Base-by-base conservation (phyloP, 1,140 invertebrate genomes). In the Pseudoatta argentina region DNA sequence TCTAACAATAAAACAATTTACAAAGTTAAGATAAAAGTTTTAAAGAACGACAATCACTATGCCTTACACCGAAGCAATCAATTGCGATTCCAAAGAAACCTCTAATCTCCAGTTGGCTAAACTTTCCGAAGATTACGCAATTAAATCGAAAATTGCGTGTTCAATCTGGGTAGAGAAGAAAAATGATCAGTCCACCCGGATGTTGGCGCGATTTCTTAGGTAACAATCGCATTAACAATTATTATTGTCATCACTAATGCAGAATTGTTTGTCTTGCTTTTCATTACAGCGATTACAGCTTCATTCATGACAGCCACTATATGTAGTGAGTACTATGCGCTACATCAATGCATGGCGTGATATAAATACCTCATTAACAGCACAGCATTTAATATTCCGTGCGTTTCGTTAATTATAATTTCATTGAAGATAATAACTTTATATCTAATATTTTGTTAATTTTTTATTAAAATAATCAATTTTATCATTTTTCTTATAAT, bases 261-360 rank as follows among this genome's bases (percentile, higher is more conserved):
- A n/a, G 14, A 16, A 57, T 57, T 51, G 21, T 77, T 87, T 57
- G 55, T 89, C 51, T 24, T 89, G 86, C 57, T 89, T 44, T 89
- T 90, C 87, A 21, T 95, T 94, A 57, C 94, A 96, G 95, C 91
- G 91, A 94, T 78, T 95, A 95, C 94, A 95, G 95, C 93, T 95
- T 95, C 92, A 94, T 95, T 93, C 95, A 96, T 91, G 95, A 96
- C 94, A 95, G 95, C 93, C 94, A 95, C 91, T 94, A 95, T 78
- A 94, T 95, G 93, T 95, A 95, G 95, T 95, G 94, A 95, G 95
- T 95, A 95, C 92, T 86, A 91, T 93, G 91, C 73, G 83, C 53
- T 86, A 85, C 86, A 87, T 61, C 76, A 73, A 57, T 83, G 88
- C 88, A 88, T 83, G 86, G 91, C 86, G 91, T 88, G 90, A 88